Percentiles rank a stretch among this genome's conserved stretches.
Conservation (phyloP, 2,797 vertebrate species). For the Clamator glandarius region DNA sequence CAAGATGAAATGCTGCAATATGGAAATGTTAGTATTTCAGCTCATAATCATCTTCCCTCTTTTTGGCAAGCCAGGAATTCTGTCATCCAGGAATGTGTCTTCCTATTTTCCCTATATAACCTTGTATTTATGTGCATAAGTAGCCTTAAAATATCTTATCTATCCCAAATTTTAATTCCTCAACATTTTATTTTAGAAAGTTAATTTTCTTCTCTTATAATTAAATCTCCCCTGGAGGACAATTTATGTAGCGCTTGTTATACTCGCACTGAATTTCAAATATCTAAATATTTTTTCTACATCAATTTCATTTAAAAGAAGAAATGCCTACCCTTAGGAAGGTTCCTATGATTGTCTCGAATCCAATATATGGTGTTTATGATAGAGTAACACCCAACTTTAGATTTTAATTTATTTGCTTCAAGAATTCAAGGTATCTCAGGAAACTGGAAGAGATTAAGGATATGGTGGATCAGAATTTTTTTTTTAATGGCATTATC, state of each 20-base stretch:
- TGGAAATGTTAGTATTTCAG: neutral
- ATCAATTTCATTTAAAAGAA: neutral
- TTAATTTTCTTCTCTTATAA: neutral
- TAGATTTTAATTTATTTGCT: neutral
- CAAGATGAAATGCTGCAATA: neutral
- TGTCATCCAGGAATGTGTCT: neutral
- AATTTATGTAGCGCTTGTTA: neutral
- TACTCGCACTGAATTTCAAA: neutral
- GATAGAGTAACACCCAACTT: neutral
- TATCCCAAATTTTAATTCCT: neutral
- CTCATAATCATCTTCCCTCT: neutral
- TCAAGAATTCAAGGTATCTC: neutral
- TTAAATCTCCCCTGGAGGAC: neutral
- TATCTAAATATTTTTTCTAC: neutral
- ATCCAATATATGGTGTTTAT: neutral
- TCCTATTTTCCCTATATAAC: neutral
- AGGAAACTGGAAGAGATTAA: neutral
- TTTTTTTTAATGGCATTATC: neutral
- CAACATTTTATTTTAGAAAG: neutral
- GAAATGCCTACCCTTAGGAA: neutral
- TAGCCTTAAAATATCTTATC: neutral
- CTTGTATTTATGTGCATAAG: neutral
- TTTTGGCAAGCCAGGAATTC: neutral
- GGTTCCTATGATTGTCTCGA: neutral
- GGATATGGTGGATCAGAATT: neutral